Evolutionary conservation across 2,797 vertebrate genomes (phyloP), one percentile per base, ranked within the genome.

Genomic region (Tangara arthus): DNA sequence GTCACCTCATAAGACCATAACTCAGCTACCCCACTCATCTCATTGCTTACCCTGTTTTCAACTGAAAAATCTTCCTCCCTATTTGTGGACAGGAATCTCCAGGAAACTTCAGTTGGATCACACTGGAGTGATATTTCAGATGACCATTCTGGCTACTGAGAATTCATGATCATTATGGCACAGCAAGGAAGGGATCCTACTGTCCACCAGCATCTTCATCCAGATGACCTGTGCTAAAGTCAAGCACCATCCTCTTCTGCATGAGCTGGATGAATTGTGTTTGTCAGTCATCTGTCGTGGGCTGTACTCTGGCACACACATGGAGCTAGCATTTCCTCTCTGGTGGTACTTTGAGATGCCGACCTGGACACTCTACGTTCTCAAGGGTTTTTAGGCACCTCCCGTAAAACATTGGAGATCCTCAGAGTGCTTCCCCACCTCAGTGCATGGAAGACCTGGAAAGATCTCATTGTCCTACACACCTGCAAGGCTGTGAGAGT

Each of bases 331-430:
- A 21, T 57, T 65, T 77, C 17, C 18, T 11, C 42, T 49, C 0
- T 19, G 19, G 23, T 39, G 50, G 17, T 82, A 27, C n/a, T 64
- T 34, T 68, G 66, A 68, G 46, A 20, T 65, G 55, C 28, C 50
- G 78, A 21, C 15, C n/a, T 64, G 22, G 56, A 66, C 59, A 73
- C n/a, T 13, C 2, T 14, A 61, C 66, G 3, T 47, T 73, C n/a
- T 77, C 44, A 64, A 78, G 41, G 11, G 9, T 44, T 84, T 89
- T 52, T 46, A 86, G 61, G 53, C 81, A 27, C 30, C 46, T 84
- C 26, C 13, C 0, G 0, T 71, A 37, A 0, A 3, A 24, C 47
- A 73, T 2, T 8, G 11, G 59, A 42, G 35, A 90, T 41, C 11
- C 19, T 68, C 16, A 46, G 22, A 55, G 27, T 47, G 32, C 32